Evolutionary conservation across 2,797 vertebrate genomes (phyloP).

Genomic region (Pteronotus mesoamericanus): DNA sequence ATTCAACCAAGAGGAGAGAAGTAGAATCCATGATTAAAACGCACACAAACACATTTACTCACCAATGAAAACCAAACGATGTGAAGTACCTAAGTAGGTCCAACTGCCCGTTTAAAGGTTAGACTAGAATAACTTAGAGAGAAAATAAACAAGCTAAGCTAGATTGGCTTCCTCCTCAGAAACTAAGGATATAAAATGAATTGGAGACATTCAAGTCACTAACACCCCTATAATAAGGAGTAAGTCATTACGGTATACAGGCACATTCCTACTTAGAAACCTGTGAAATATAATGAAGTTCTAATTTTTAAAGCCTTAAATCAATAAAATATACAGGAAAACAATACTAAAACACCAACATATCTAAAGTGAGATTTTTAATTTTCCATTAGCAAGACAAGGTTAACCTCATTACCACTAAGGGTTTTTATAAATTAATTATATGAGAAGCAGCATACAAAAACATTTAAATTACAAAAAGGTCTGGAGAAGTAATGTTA

Average conservation of each 20-base stretch:
- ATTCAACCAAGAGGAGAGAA: constrained; percentile 12
- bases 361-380: constrained; percentile 28
- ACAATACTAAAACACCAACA: constrained; percentile 15
- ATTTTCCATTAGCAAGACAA: constrained; percentile 34
- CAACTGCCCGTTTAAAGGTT: neutral
- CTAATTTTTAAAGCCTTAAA: neutral
- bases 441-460: neutral
- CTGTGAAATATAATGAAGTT: neutral
- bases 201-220: neutral
- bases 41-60: neutral
- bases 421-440: constrained; percentile 56
- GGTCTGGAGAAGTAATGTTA: constrained; percentile 33
- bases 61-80: constrained; percentile 43
- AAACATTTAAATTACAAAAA: constrained; percentile 35
- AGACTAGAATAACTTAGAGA: neutral
- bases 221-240: neutral
- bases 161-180: constrained; percentile 36
- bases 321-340: constrained; percentile 43
- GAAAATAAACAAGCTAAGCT: neutral
- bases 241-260: neutral
- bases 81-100: neutral
- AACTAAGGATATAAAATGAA: constrained; percentile 40
- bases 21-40: neutral
- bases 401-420: constrained; percentile 3
- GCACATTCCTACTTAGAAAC: neutral